Conservation (phyloP, 2,888 invertebrate genomes). For the Drosophila testacea region DNA sequence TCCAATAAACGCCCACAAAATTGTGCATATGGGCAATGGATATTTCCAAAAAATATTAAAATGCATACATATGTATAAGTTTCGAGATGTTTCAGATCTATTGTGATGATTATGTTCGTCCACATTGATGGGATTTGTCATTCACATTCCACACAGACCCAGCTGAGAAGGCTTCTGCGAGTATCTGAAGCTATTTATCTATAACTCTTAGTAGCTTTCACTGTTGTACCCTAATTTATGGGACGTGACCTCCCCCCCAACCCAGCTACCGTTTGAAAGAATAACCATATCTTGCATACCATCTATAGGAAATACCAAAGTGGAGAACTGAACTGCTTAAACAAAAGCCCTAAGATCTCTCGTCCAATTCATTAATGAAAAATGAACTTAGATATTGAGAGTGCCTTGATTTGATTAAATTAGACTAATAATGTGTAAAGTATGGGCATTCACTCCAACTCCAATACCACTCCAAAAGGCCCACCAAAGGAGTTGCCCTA, state of each 20-base stretch:
- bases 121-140: slow-evolving; percentile 55
- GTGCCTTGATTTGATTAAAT: slow-evolving; percentile 79
- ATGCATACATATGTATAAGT: slow-evolving; percentile 36
- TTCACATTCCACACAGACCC: slow-evolving; percentile 34
- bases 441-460: slow-evolving; percentile 40
- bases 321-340: slow-evolving; percentile 5
- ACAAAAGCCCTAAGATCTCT: slow-evolving; percentile 23
- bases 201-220: slow-evolving; percentile 62
- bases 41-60: slow-evolving; percentile 25
- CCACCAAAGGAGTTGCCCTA: slow-evolving; percentile 61
- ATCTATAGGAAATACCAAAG: slow-evolving; percentile 19
- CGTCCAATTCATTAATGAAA: slow-evolving; percentile 73
- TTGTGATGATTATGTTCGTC: slow-evolving; percentile 28
- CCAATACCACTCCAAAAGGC: slow-evolving; percentile 30
- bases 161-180: slow-evolving; percentile 34
- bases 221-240: slow-evolving; percentile 49
- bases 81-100: slow-evolving; percentile 27
- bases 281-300: slow-evolving; percentile 33
- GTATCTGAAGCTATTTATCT: slow-evolving; percentile 20
- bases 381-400: slow-evolving; percentile 65
- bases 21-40: slow-evolving; percentile 21
- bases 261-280: slow-evolving; percentile 63
- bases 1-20: slow-evolving; percentile 48
- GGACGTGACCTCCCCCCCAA: slow-evolving; percentile 6
- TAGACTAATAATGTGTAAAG: slow-evolving; percentile 75